Evolutionary conservation across 2,797 vertebrate genomes (phyloP).

Genomic region (Periophthalmus magnuspinnatus): DNA sequence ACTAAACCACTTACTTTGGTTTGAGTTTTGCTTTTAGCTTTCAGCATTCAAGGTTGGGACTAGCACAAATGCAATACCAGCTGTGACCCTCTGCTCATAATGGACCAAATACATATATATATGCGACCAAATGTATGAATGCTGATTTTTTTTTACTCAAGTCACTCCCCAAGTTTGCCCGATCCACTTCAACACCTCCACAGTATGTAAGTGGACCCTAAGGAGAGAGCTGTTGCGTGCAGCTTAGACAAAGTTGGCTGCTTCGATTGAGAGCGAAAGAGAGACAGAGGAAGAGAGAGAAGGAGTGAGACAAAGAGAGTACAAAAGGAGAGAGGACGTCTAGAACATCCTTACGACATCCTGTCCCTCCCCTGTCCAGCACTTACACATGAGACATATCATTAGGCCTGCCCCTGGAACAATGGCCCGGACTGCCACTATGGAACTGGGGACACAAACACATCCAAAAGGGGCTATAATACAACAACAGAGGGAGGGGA

Average conservation of each 20-base stretch:
- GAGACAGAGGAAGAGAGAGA: conserved; percentile 16
- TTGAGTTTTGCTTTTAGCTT: neutral
- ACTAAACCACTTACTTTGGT: neutral
- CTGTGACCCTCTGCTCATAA: neutral
- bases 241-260: conserved; percentile 64
- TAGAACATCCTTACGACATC: conserved; percentile 54
- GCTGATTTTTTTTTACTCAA: neutral
- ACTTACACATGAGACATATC: conserved; percentile 28
- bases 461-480: conserved; percentile 9
- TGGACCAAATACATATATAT: neutral
- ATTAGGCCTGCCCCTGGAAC: conserved; percentile 39
- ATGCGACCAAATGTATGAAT: neutral
- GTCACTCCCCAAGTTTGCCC: neutral
- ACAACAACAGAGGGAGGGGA: conserved; percentile 21
- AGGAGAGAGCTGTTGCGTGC: conserved; percentile 44
- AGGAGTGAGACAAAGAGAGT: neutral
- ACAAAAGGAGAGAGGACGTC: conserved; percentile 37
- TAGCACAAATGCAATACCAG: neutral
- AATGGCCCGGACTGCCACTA: conserved; percentile 29
- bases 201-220: conserved; percentile 30
- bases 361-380: conserved; percentile 49
- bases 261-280: conserved; percentile 37
- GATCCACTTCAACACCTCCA: conserved; percentile 5
- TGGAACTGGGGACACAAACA: conserved; percentile 24
- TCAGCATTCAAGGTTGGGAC: neutral